A percentile compares a stretch with the other conserved stretches of the same genome.
Evolutionary conservation across 2,113 vertebrate species (phyloP).

Genomic region (Rattus rattus): DNA sequence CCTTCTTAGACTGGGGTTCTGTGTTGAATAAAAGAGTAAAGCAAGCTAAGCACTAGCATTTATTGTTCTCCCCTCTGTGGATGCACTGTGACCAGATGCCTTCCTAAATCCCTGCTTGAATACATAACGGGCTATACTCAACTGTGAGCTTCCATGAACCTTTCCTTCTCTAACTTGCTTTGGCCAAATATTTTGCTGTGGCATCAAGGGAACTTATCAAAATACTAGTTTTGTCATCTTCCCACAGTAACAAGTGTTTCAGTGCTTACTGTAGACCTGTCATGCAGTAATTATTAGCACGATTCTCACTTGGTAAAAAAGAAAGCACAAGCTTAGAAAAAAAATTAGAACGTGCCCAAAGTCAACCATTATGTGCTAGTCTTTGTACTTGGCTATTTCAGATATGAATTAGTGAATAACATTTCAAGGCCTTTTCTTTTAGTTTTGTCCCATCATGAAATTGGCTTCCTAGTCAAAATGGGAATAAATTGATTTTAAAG

Average conservation of each 20-base stretch:
- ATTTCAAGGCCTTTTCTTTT: not conserved
- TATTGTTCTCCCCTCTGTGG: too few relatives aligned
- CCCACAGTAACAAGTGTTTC: not conserved
- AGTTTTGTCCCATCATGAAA: not conserved
- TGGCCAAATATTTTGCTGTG: not conserved
- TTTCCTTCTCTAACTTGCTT: not conserved
- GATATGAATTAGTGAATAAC: not conserved
- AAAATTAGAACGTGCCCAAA: not conserved
- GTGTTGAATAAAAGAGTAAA: too few relatives aligned
- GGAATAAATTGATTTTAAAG: not conserved
- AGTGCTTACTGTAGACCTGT: not conserved
- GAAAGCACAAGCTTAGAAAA: not conserved
- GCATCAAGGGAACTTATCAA: not conserved
- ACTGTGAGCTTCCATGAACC: not conserved
- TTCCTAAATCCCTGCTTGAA: not conserved
- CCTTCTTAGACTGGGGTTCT: not conserved
- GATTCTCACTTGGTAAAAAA: not conserved
- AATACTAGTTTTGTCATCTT: not conserved
- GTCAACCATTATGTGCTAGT: not conserved
- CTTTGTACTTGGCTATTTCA: not conserved
- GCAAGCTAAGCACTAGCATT: too few relatives aligned
- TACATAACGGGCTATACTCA: too few relatives aligned
- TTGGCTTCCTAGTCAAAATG: not conserved
- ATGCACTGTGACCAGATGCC: not conserved
- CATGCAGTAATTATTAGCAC: not conserved